Evolutionary conservation across 2,888 invertebrate genomes (phyloP).

Genomic region (Yponomeuta cagnagella): DNA sequence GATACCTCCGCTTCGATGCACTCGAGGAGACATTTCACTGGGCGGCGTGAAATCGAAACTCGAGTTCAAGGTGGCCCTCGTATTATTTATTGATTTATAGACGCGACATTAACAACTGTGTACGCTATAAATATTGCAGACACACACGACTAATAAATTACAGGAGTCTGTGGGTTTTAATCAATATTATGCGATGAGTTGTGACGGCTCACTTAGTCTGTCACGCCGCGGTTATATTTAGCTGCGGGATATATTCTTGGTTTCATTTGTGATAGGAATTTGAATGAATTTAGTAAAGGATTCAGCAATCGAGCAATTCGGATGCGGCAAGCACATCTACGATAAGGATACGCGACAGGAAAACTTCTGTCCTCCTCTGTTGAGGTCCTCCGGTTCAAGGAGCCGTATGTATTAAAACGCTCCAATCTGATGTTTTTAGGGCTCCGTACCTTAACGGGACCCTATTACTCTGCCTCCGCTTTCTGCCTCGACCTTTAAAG

Average conservation of each 20-base stretch:
- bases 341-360: slow-evolving; percentile 58
- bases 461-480: no score
- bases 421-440: neutral
- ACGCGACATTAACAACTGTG: slow-evolving; percentile 40
- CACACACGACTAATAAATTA: slow-evolving; percentile 10
- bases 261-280: neutral
- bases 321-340: slow-evolving; percentile 54
- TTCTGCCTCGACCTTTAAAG: no score
- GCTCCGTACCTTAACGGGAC: no score
- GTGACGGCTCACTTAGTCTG: slow-evolving; percentile 21
- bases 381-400: neutral
- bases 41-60: slow-evolving; percentile 59
- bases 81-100: slow-evolving; percentile 40
- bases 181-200: slow-evolving; percentile 7
- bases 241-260: neutral
- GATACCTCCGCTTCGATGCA: slow-evolving; percentile 63
- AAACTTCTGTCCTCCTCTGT: slow-evolving; percentile 38
- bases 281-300: slow-evolving; percentile 22
- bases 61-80: slow-evolving; percentile 55
- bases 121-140: slow-evolving; percentile 23
- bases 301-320: slow-evolving; percentile 60
- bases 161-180: neutral
- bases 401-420: neutral
- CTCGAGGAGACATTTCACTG: slow-evolving; percentile 46
- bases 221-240: slow-evolving; percentile 25